Evolutionary conservation across 1,140 invertebrate genomes (phyloP), one percentile per base, ranked within the genome.

Genomic region (Lasioglossum baleicum): DNA sequence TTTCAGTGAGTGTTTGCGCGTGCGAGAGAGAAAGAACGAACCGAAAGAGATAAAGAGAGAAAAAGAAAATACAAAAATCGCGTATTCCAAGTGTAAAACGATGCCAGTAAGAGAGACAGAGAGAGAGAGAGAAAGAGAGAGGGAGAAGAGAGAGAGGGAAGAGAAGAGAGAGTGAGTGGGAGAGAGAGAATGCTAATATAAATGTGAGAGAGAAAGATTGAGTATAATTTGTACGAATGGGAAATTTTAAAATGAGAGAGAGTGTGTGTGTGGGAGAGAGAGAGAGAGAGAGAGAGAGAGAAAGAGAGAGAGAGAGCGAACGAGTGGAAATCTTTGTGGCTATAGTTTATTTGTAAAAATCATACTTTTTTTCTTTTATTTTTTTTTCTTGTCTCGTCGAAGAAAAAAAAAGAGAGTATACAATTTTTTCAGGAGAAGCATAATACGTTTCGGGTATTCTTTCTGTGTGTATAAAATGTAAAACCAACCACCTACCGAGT

Each of bases 321-420:
- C 53, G 82, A 86, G 76, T 82, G 88, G 68, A 88, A 89, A 89
- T 88, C 26, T 26, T 90, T 91, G 91, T 91, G 90, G 90, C 88
- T 90, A 92, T 90, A 93, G 90, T 93, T 93, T 90, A 94, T 94
- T 94, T 94, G 93, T 94, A 94, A 93, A 93, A 93, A 93, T 93
- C 91, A 93, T 26, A 26, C 26, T 26, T 26, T 26, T 26, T 26
- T 26, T 26, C 26, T 26, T 26, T 26, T 26, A 26, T 26, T 26
- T 92, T 94, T 93, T 90, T 94, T 94, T 93, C 90, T 94, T 93
- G 91, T 92, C 92, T 26, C 26, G 26, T 26, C 26, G 26, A 26
- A 26, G 26, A 26, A 26, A 26, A 26, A 26, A 26, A 84, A n/a
- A n/a, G n/a, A 89, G 89, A 92, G 90, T 91, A 93, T 92, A 93